Evolutionary conservation across 2,888 invertebrate species (phyloP).

Genomic region (Campoletis raptor): DNA sequence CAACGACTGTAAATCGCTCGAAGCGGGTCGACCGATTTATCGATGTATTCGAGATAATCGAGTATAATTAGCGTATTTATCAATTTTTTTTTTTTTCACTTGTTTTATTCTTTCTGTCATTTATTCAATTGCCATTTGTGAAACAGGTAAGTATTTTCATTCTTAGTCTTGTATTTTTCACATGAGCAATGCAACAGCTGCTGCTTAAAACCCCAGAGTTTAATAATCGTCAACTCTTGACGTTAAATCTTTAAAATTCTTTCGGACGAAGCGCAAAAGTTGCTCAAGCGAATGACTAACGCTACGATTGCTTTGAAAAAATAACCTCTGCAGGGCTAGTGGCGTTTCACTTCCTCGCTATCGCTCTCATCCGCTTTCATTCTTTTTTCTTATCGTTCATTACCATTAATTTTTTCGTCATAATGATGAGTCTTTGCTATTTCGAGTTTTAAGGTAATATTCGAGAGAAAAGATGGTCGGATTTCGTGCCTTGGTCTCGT

Average conservation of each 20-base stretch:
- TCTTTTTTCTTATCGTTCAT: constrained; percentile 49
- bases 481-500: constrained; percentile 67
- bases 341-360: constrained; percentile 71
- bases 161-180: constrained; percentile 67
- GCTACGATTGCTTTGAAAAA: constrained; percentile 79
- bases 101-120: constrained; percentile 6
- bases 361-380: background rate
- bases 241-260: background rate
- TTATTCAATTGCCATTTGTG: constrained; percentile 27
- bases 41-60: constrained; percentile 22
- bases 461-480: constrained; percentile 74
- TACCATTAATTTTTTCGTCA: constrained; percentile 70
- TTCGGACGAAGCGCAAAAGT: constrained; percentile 70
- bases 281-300: constrained; percentile 74
- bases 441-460: constrained; percentile 65
- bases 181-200: constrained; percentile 76
- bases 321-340: constrained; percentile 76
- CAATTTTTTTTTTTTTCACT: background rate
- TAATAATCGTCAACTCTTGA: constrained; percentile 32
- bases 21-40: constrained; percentile 16
- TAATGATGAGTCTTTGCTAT: constrained; percentile 25
- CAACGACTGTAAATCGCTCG: background rate
- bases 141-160: constrained; percentile 63
- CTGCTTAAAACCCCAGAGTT: constrained; percentile 69
- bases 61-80: constrained; percentile 28